Percentiles rank a stretch among this genome's conserved stretches.
These are phyloP conservation scores for Microcebus jonahi DNA, from an alignment of 2,113 vertebrate genomes.

Conservation along the genomic window DNA sequence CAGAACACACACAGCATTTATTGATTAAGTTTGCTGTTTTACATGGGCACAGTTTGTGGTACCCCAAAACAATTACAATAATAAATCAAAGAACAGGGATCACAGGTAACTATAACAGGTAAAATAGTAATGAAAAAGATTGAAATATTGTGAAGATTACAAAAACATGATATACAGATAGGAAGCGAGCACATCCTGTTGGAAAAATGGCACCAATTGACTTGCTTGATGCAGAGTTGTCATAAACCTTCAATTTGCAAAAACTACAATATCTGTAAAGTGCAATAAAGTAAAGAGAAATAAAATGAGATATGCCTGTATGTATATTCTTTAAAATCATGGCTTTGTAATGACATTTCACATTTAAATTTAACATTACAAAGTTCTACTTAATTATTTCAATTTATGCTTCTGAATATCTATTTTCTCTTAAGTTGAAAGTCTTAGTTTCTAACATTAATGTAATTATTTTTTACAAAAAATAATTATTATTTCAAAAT, in stretches of 20 bases:
- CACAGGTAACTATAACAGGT: not conserved
- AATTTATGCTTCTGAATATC: not conserved
- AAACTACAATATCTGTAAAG: not conserved
- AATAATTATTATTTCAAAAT: not conserved
- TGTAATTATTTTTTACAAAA: not conserved
- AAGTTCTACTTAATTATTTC: not conserved
- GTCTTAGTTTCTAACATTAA: not conserved
- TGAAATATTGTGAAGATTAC: not conserved
- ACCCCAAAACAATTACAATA: not conserved
- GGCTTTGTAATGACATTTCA: not conserved
- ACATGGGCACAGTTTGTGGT: not conserved
- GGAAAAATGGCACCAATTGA: not conserved
- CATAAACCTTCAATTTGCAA: not conserved
- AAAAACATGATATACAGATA: not conserved
- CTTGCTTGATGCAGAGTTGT: not conserved
- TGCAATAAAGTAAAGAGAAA: not conserved
- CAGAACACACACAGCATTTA: not conserved
- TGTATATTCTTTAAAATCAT: not conserved
- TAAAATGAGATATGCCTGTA: not conserved
- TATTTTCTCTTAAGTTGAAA: not conserved
- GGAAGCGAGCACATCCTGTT: not conserved
- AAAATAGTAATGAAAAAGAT: not conserved
- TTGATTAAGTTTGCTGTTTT: not conserved
- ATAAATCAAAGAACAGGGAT: not conserved
- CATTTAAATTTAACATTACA: constrained; percentile 20